phyloP scores from a whole-genome alignment of 2,113 vertebrate species.

The Aphelocoma coerulescens region DNA sequence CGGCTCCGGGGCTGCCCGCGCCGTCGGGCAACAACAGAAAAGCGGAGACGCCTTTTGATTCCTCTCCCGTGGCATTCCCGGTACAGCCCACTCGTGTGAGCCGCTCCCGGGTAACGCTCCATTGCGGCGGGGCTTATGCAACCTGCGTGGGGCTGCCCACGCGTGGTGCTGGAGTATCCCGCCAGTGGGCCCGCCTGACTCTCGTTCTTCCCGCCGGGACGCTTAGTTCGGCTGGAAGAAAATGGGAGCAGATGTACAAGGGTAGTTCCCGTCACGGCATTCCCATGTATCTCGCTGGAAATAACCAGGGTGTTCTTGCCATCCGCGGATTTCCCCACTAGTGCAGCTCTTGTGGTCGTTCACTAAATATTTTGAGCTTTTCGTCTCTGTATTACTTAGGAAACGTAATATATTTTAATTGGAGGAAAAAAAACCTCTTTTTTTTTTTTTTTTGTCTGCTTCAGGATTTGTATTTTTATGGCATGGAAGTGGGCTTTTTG shows the following conservation, averaged over 20 bases:
- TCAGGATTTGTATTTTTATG: not conserved
- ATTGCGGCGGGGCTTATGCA: constrained; percentile 26
- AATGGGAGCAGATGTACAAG: fast-evolving
- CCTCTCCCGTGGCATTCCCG: not conserved
- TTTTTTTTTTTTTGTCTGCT: not conserved
- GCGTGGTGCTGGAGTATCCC: not conserved
- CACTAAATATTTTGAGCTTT: not conserved
- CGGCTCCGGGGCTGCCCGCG: not conserved
- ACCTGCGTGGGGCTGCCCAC: constrained; percentile 2
- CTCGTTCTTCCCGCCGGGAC: not conserved
- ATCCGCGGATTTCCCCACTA: not conserved
- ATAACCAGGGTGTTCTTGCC: not conserved
- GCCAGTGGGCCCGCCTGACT: not conserved
- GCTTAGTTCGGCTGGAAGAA: not conserved
- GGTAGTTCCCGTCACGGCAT: not conserved
- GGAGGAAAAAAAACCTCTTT: fast-evolving
- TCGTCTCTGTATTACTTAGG: fast-evolving
- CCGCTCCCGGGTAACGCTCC: not conserved
- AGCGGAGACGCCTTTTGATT: not conserved
- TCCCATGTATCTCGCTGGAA: not conserved
- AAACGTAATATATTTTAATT: not conserved
- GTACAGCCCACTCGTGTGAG: not conserved
- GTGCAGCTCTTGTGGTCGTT: not conserved
- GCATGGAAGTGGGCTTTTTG: not conserved
- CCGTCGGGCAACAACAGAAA: not conserved